Evolutionary conservation across 2,888 invertebrate genomes (phyloP).

Genomic region (Hetaerina titia): DNA sequence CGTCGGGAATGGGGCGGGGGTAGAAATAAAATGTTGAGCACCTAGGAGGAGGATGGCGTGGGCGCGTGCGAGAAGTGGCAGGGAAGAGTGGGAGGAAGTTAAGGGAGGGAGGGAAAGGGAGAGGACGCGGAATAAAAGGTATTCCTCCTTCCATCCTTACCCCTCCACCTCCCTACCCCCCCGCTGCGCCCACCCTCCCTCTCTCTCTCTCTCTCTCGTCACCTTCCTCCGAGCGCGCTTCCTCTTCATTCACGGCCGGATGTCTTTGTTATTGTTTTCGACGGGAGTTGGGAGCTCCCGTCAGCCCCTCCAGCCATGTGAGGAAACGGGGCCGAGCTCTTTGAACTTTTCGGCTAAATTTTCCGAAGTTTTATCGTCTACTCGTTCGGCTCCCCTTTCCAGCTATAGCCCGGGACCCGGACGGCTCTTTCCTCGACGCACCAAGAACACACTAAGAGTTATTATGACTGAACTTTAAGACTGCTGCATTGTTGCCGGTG

Average conservation of each 20-base stretch:
- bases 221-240: background rate
- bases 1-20: background rate
- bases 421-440: too few species aligned
- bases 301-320: background rate
- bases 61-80: background rate
- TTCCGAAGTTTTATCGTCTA: background rate
- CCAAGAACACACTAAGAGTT: too few species aligned
- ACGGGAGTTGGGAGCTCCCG: background rate
- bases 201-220: background rate
- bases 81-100: background rate
- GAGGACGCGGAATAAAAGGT: background rate
- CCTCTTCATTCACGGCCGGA: constrained; percentile 48
- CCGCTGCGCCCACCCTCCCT: background rate
- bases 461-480: too few species aligned
- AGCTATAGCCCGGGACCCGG: too few species aligned
- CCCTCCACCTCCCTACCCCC: background rate
- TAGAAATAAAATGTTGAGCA: background rate
- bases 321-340: background rate
- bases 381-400: background rate
- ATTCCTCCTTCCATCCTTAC: background rate
- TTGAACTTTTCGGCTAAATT: background rate
- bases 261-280: constrained; percentile 47
- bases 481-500: too few species aligned
- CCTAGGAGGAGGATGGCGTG: background rate
- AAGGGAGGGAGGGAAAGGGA: background rate